phyloP scores from a whole-genome alignment of 1,140 invertebrate genomes.

The Anadara kagoshimensis region DNA sequence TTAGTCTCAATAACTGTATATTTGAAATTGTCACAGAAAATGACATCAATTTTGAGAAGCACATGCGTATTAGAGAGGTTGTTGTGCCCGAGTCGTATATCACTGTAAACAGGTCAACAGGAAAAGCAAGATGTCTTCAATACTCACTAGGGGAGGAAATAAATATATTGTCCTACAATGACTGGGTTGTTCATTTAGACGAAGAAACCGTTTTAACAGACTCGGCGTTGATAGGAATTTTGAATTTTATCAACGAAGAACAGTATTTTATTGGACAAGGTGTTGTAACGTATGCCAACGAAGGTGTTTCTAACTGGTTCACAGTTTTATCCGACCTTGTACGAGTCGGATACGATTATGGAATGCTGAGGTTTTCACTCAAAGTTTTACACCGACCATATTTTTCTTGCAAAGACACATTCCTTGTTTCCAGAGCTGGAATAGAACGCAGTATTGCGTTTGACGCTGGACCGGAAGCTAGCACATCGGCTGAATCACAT shows the following conservation, averaged over 20 bases:
- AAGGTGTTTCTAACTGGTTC: conserved; percentile 95
- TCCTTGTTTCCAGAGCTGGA: conserved; percentile 81
- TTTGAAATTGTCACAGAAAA: conserved; percentile 98
- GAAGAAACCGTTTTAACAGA: conserved; percentile 97
- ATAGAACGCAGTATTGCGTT: conserved; percentile 94
- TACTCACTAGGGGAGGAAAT: conserved; percentile 94
- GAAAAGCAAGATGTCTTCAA: conserved; percentile 96
- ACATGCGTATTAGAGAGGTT: conserved; percentile 84
- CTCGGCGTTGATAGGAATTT: conserved; percentile 88
- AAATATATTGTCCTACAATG: conserved; percentile 89
- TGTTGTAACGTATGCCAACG: conserved; percentile 97
- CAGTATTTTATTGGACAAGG: conserved; percentile 98
- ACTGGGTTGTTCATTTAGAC: conserved; percentile 98
- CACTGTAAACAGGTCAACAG: conserved; percentile 92
- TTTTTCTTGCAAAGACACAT: conserved; percentile 92
- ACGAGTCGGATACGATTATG: conserved; percentile 92
- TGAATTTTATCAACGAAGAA: conserved; percentile 95
- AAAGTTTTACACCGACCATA: conserved; percentile 94
- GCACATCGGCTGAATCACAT: conserved; percentile 97
- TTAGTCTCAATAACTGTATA: conserved; percentile 96
- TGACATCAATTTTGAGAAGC: conserved; percentile 82
- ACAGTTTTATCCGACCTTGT: conserved; percentile 97
- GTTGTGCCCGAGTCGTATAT: conserved; percentile 90
- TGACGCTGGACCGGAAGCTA: conserved; percentile 95
- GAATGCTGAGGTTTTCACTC: conserved; percentile 94